These are phyloP conservation scores for Nerophis ophidion DNA, from an alignment of 2,113 vertebrate species.

Conservation along the genomic window DNA sequence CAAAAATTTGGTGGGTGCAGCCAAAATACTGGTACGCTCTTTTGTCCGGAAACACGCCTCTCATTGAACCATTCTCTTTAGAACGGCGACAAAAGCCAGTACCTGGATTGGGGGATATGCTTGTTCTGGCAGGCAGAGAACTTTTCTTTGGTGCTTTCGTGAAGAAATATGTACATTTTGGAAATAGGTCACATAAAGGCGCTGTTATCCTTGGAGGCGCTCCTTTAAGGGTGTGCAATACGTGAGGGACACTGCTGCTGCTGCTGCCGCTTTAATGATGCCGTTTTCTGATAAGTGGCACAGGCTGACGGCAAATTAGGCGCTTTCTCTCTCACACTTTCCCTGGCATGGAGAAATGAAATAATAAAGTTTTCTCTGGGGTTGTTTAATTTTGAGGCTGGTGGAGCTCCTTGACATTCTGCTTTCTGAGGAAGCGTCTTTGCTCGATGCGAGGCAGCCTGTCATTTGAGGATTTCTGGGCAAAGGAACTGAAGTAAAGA, in stretches of 20 bases:
- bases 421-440: neutral
- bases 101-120: conserved; percentile 1
- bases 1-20: too few species aligned
- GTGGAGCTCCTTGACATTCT: conserved; percentile 17
- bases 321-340: conserved; percentile 28
- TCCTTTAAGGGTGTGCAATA: conserved; percentile 12
- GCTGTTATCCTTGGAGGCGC: conserved; percentile 49
- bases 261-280: conserved; percentile 31
- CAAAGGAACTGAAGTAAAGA: too few species aligned
- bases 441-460: neutral
- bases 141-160: conserved; percentile 60
- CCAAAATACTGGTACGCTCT: too few species aligned
- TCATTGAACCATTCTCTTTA: conserved; percentile 2
- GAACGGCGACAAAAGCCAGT: conserved; percentile 1
- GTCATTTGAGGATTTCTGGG: too few species aligned
- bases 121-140: conserved; percentile 22
- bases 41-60: neutral
- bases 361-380: conserved; percentile 18
- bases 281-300: conserved; percentile 36
- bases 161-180: conserved; percentile 70
- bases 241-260: conserved; percentile 28
- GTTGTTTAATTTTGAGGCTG: conserved; percentile 11
- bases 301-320: conserved; percentile 47
- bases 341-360: conserved; percentile 31
- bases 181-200: conserved; percentile 70